Base-by-base conservation (phyloP, 2,888 invertebrate genomes). In the Sminthurinus aureus region DNA sequence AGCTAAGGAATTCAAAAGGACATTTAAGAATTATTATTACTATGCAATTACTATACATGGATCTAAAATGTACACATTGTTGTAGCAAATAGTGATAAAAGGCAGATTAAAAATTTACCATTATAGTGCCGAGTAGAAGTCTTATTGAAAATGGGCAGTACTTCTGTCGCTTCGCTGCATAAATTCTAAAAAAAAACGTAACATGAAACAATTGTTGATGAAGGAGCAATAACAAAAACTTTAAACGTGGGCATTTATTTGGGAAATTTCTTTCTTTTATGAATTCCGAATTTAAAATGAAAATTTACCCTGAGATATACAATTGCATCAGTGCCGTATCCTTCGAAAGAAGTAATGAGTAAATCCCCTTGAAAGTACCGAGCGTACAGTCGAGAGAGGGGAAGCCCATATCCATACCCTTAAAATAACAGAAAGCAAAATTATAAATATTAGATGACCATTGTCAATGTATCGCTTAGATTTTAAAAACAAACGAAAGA, bases 331-430 rank as follows among this genome's bases (percentile, higher is more conserved):
- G 99, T 99, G 58, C 99, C 99, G 90, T 94, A 95, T 0, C 99
- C 99, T 90, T 99, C 99, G 90, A 97, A 97, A 0, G 99, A 98
- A 87, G 96, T 92, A 13, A 99, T 92, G 83, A 95, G 94, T 85
- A 99, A 92, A 91, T 99, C 99, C 0, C 99, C 99, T 90, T 98
- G 98, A 92, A 99, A 98, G 91, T 99, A 99, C 82, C 98, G 93
- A 15, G 99, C 99, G 91, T 99, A 99, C 82, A 99, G 92, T 85
- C 99, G 93, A 0, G 98, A 98, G 86, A 99, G 93, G 0, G 99
- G 99, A 89, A 99, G 92, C 20, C 99, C 99, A 90, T 99, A 99
- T 0, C 99, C 99, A 90, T 98, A 99, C 0, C 94, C 93, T 93
- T 89, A 0, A 88, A 87, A 85, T 75, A 52, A 20, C 0, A 13